These are phyloP conservation scores for Eupithecia centaureata DNA, from an alignment of 2,888 invertebrate species.

Conservation along the genomic window DNA sequence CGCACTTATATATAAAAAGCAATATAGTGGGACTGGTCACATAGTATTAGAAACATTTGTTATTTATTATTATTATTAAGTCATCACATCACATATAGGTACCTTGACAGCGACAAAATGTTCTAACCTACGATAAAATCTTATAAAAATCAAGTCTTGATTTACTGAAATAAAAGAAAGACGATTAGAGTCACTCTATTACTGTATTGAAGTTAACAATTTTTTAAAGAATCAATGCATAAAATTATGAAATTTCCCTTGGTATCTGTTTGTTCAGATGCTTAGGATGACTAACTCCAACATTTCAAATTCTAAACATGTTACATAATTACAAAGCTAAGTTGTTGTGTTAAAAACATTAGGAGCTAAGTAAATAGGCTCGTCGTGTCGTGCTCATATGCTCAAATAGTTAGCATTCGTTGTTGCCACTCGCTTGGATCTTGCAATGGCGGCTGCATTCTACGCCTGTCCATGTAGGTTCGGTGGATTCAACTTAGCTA, in stretches of 20 bases:
- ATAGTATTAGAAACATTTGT: too few species aligned
- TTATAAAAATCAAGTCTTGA: neutral
- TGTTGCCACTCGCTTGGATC: slow-evolving; percentile 29
- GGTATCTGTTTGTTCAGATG: neutral
- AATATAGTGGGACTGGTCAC: neutral
- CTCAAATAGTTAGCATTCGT: slow-evolving; percentile 30
- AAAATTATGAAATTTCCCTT: neutral
- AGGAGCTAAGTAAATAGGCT: slow-evolving; percentile 29
- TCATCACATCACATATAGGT: neutral
- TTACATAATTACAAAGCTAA: slow-evolving; percentile 6
- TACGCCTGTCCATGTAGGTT: neutral
- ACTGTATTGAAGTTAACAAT: neutral
- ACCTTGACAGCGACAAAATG: neutral
- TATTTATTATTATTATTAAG: too few species aligned
- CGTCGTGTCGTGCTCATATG: slow-evolving; percentile 24
- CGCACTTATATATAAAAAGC: too few species aligned
- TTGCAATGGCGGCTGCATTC: neutral
- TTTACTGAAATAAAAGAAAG: neutral
- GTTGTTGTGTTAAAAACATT: slow-evolving; percentile 22
- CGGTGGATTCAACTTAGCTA: too few species aligned
- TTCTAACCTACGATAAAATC: neutral
- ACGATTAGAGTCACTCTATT: neutral
- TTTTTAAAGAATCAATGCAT: neutral
- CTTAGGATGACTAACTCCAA: neutral
- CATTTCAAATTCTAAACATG: slow-evolving; percentile 18